These are phyloP conservation scores for Pantherophis vulpinus DNA, from an alignment of 2,797 vertebrate species.

Conservation along the genomic window DNA sequence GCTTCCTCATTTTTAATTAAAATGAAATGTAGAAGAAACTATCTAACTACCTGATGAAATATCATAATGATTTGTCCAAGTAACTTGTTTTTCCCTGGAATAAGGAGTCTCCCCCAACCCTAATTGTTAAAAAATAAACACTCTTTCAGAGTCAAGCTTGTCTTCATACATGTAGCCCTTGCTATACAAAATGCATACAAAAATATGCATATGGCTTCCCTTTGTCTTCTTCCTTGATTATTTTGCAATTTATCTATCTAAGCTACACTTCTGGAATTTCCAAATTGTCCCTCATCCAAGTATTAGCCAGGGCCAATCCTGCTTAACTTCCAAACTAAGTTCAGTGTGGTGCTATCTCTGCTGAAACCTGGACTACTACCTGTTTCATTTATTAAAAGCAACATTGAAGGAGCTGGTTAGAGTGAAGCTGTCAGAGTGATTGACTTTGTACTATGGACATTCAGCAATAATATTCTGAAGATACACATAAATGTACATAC, in stretches of 20 bases:
- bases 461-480: not conserved
- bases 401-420: not conserved
- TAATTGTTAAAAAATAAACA: not conserved
- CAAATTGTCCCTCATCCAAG: not conserved
- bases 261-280: not conserved
- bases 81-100: not conserved
- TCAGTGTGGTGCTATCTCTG: not conserved
- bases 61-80: conserved; percentile 14
- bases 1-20: not conserved
- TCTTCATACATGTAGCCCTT: not conserved
- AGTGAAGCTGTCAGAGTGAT: not conserved
- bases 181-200: not conserved
- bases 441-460: not conserved
- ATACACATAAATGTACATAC: not conserved
- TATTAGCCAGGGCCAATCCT: not conserved
- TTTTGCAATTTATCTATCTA: not conserved
- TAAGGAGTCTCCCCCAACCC: not conserved
- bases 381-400: not conserved
- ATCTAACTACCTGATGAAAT: not conserved
- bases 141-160: not conserved
- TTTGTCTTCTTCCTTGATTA: not conserved
- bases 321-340: not conserved
- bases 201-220: not conserved
- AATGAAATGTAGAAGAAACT: not conserved
- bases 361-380: not conserved